Base-by-base conservation (phyloP, 2,113 vertebrate genomes). In the Coptodon bakossiorum region DNA sequence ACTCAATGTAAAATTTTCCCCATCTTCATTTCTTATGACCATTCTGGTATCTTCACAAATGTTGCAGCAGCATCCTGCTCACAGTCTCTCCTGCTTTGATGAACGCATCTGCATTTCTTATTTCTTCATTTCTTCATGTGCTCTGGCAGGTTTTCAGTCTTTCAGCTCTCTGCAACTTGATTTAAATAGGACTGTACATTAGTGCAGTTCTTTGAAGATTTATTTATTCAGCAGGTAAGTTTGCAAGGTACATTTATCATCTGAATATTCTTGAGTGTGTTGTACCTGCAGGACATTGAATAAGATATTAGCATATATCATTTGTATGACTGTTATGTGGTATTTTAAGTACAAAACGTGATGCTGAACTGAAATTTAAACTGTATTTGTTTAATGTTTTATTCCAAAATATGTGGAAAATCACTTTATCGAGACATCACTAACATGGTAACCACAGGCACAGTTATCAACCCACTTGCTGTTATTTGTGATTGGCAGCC, bases 1-100 rank as follows among this genome's bases (percentile, higher is more conserved):
- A 17, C 9, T 0, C 40, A 29, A 9, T 29, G 40, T 0, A 76
- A 48, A 48, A 45, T 2, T 5, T 11, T 1, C 40, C 16, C 22
- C 22, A 9, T 73, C 68, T 45, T 45, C 22, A 40, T 68, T 68
- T 68, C n/a, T 73, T 48, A 16, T 27, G 22, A 10, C 13, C 38
- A 0, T 73, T 45, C 68, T 45, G 22, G 22, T 73, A 17, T 43
- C 36, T 24, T 71, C 12, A 24, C 36, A 40, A 71, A 24, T 66
- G 61, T 12, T 43, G n/a, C 66, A 71, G 36, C 66, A 71, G 19
- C n/a, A 71, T 3, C 66, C 13, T 27, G 22, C 38, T 22, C 13
- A 73, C 66, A 10, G 38, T 45, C 14, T 1, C 8, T 73, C 22
- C 22, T 27, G 66, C 7, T 73, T 45, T 45, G 66, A 73, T 45